These are phyloP conservation scores for Herpetotheres cachinnans DNA, from an alignment of 2,113 vertebrate genomes.

Conservation along the genomic window DNA sequence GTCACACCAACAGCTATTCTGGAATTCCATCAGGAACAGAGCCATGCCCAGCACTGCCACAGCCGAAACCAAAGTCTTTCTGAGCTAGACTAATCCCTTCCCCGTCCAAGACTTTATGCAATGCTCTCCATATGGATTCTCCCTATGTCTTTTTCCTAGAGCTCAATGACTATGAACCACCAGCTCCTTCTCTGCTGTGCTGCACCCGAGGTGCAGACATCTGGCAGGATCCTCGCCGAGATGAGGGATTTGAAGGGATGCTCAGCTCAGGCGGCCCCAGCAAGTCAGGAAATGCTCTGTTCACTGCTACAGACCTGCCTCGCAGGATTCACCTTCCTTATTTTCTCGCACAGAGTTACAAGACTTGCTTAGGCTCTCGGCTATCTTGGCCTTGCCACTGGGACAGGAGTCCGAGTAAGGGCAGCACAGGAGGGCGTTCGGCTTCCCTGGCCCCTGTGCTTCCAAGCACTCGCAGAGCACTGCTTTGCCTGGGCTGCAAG, in stretches of 20 bases:
- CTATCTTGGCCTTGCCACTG: not conserved
- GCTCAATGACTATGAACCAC: not conserved
- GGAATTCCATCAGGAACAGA: not conserved
- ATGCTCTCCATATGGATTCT: not conserved
- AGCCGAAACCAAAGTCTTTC: not conserved
- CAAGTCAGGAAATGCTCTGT: not conserved
- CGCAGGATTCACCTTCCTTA: not conserved
- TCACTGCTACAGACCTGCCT: not conserved
- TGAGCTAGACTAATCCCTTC: not conserved
- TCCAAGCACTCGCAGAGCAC: rapidly evolving
- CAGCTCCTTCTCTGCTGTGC: not conserved
- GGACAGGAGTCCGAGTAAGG: not conserved
- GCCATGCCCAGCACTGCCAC: not conserved
- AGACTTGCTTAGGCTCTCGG: not conserved
- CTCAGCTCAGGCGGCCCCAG: not conserved
- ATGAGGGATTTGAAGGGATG: not conserved
- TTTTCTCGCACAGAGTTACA: not conserved
- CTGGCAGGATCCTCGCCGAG: not conserved
- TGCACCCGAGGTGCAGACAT: not conserved
- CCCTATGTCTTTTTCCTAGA: not conserved
- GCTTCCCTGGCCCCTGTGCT: not conserved
- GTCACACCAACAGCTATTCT: not conserved
- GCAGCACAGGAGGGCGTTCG: not conserved
- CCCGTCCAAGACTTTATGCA: not conserved
- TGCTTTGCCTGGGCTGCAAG: not conserved